Evolutionary conservation across 2,797 vertebrate species (phyloP), one percentile per base, ranked within the genome.

Genomic region (Rhadinocentrus ornatus): DNA sequence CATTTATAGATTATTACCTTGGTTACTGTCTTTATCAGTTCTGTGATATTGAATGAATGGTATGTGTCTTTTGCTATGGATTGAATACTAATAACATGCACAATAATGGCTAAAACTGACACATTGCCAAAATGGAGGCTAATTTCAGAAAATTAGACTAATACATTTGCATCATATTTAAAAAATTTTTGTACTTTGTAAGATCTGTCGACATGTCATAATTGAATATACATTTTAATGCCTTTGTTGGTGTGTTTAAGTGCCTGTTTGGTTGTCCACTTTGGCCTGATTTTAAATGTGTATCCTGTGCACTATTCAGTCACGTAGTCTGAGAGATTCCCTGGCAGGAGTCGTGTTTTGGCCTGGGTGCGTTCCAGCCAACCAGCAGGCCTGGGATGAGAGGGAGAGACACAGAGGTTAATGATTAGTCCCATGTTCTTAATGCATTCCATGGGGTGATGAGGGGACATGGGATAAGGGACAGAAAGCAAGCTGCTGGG

Each of bases 391-490:
- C 81, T 80, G 78, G 88, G 87, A 87, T 84, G 84, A 86, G 71
- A 87, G 83, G 75, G 88, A 91, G 86, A 85, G 83, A 79, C 78
- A 75, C 82, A 85, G 87, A 90, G 92, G 93, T 94, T 93, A 94
- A 94, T 94, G 82, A 94, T 94, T 93, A 93, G 89, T 93, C 92
- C 91, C 90, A 92, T 90, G 92, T 90, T 91, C 87, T 86, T 18
- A 58, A 66, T 85, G 90, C 88, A 87, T 90, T 92, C 87, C 89
- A 82, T 35, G 74, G 83, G 80, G 87, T 90, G 92, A 91, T 83
- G 57, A 79, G 81, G 75, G 90, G 83, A 91, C 88, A 88, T 89
- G 86, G 90, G 91, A 90, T 80, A 82, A 66, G 66, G 83, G 58
- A 86, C 78, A 75, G 39, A 75, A 75, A 75, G 74, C 66, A 55